Evolutionary conservation across 2,113 vertebrate species (phyloP), one percentile per base, ranked within the genome.

Genomic region (Panurus biarmicus): DNA sequence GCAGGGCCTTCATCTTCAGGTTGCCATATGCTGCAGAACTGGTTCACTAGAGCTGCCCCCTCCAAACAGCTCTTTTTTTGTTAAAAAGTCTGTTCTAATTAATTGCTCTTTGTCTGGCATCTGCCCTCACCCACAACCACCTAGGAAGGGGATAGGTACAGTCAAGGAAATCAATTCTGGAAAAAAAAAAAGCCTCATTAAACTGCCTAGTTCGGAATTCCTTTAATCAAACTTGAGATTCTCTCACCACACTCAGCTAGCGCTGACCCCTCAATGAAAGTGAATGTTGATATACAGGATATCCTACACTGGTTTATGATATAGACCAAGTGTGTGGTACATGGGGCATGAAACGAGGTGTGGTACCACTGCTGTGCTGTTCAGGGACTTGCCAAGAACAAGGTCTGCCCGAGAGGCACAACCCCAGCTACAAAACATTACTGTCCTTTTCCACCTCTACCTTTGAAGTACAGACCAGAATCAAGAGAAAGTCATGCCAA

Each of bases 311-410:
- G 26, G 14, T 31, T 85, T 12, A 3, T 12, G 35, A 77, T 20
- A 48, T 19, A 35, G 21, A 82, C n/a, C 38, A 56, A 71, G 28
- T 0, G 0, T 23, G 29, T 31, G 77, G 42, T 38, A 51, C 5
- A 0, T 11, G n/a, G 67, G 50, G 28, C 86, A 69, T 11, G 53
- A 75, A 79, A 62, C 71, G 66, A 72, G 70, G 70, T 7, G 40
- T 18, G 58, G 24, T 64, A 31, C 13, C 48, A 36, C 44, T 6
- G 31, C 64, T 0, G 1, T 1, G 0, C 67, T 73, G 26, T 14
- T 7, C 0, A 0, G 62, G 40, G 12, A 35, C 58, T 19, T 18
- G 17, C 13, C 75, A 65, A 65, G 56, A 72, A 71, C 60, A 72
- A 66, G 60, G 21, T 45, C 35, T 90, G 60, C 76, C 76, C 1